Conservation (phyloP, 2,797 vertebrate genomes). For the Alosa sapidissima region DNA sequence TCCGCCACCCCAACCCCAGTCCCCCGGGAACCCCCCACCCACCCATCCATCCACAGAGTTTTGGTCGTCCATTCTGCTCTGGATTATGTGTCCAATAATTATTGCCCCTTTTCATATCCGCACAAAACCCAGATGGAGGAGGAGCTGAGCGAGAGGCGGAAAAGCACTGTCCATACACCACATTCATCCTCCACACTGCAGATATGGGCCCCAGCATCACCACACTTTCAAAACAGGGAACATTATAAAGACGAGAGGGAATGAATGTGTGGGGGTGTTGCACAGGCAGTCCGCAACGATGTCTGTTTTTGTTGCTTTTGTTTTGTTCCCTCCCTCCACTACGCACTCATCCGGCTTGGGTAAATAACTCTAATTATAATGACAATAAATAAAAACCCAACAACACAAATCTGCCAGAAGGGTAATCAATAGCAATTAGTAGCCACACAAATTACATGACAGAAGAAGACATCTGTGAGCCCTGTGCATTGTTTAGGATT, state of each 20-base stretch:
- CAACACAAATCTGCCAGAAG: conserved; percentile 52
- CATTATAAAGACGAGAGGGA: background rate
- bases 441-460: conserved; percentile 48
- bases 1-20: background rate
- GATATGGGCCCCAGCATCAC: conserved; percentile 61
- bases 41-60: background rate
- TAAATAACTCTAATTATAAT: conserved; percentile 62
- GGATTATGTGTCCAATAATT: conserved; percentile 66
- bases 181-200: conserved; percentile 56
- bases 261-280: background rate
- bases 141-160: conserved; percentile 27
- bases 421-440: conserved; percentile 61
- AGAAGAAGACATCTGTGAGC: conserved; percentile 59
- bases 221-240: conserved; percentile 43
- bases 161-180: conserved; percentile 56
- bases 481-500: conserved; percentile 49
- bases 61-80: conserved; percentile 64
- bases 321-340: conserved; percentile 19
- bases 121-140: conserved; percentile 68
- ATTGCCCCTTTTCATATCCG: conserved; percentile 66
- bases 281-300: background rate
- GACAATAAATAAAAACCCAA: conserved; percentile 60
- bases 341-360: conserved; percentile 39
- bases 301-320: conserved; percentile 43
- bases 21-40: background rate